Conservation (phyloP, 1,140 invertebrate species). For the Drosophila miranda region DNA sequence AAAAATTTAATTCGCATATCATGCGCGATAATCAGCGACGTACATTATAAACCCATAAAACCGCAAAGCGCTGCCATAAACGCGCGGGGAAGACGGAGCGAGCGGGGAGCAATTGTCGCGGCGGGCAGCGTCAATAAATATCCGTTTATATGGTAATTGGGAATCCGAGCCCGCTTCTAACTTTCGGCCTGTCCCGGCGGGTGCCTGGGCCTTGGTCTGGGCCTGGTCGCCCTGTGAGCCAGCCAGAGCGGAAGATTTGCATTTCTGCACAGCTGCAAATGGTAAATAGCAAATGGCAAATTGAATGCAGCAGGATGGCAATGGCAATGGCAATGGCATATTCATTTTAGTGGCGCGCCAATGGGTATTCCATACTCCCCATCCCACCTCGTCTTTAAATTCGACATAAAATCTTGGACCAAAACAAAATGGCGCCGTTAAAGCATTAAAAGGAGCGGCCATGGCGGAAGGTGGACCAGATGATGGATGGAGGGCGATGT, state of each 20-base stretch:
- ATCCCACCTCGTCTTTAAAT: constrained; percentile 13
- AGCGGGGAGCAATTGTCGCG: constrained; percentile 60
- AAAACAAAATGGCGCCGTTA: constrained; percentile 58
- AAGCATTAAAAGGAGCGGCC: constrained; percentile 23
- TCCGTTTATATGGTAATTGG: constrained; percentile 79
- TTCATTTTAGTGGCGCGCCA: constrained; percentile 52
- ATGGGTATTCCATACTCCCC: constrained; percentile 8
- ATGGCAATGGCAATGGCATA: constrained; percentile 39
- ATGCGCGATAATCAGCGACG: constrained; percentile 78
- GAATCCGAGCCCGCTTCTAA: constrained; percentile 43
- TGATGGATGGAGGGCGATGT: constrained; percentile 4
- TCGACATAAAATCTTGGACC: constrained; percentile 35
- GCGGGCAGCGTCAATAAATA: constrained; percentile 69
- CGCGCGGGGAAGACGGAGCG: constrained; percentile 7
- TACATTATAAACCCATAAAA: constrained; percentile 80
- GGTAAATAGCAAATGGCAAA: constrained; percentile 28
- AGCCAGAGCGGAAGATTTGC: constrained; percentile 41
- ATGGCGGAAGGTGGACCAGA: constrained; percentile 7
- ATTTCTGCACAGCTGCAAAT: constrained; percentile 74
- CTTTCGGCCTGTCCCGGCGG: constrained; percentile 20
- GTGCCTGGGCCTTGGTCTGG: not conserved
- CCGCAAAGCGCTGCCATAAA: constrained; percentile 73
- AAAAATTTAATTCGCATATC: constrained; percentile 81
- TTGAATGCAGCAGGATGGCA: constrained; percentile 38
- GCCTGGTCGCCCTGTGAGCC: constrained; percentile 21